Percentiles rank a stretch among this genome's conserved stretches.
These are phyloP conservation scores for Teleopsis dalmanni DNA, from an alignment of 1,140 invertebrate species.

Conservation along the genomic window DNA sequence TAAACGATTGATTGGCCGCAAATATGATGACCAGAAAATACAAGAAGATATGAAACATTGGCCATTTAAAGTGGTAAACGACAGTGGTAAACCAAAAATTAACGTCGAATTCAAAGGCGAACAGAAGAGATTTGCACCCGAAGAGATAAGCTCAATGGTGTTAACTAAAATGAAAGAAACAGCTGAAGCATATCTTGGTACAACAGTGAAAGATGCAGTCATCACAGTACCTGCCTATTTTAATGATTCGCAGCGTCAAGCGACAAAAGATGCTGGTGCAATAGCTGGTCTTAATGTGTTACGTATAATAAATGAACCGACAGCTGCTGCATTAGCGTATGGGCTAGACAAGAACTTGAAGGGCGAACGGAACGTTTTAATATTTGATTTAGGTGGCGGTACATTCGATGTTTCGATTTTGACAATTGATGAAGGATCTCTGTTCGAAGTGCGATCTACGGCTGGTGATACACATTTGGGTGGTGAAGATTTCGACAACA, in stretches of 20 bases:
- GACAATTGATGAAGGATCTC: constrained; percentile 72
- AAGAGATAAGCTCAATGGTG: constrained; percentile 72
- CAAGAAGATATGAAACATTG: constrained; percentile 69
- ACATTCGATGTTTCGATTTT: constrained; percentile 81
- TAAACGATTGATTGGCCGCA: constrained; percentile 58
- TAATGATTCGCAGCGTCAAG: constrained; percentile 58
- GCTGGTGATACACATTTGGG: constrained; percentile 64
- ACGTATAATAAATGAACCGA: constrained; percentile 66
- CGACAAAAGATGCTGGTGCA: constrained; percentile 58
- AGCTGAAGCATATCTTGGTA: constrained; percentile 68
- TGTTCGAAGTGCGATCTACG: constrained; percentile 73
- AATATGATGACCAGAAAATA: constrained; percentile 61
- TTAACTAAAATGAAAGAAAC: constrained; percentile 74
- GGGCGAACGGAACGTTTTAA: constrained; percentile 66
- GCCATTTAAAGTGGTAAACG: constrained; percentile 63
- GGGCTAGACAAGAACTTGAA: constrained; percentile 67
- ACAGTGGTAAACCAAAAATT: constrained; percentile 60
- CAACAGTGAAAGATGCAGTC: constrained; percentile 55
- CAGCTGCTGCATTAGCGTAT: constrained; percentile 64
- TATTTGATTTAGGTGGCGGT: constrained; percentile 66
- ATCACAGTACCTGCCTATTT: constrained; percentile 56
- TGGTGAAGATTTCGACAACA: constrained; percentile 65
- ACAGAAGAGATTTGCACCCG: constrained; percentile 61
- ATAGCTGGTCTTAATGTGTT: constrained; percentile 61
- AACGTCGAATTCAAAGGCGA: constrained; percentile 66